A percentile compares a stretch with the other conserved stretches of the same genome.
Conservation (phyloP, 1,140 invertebrate species). For the Neuroterus valhalla region DNA sequence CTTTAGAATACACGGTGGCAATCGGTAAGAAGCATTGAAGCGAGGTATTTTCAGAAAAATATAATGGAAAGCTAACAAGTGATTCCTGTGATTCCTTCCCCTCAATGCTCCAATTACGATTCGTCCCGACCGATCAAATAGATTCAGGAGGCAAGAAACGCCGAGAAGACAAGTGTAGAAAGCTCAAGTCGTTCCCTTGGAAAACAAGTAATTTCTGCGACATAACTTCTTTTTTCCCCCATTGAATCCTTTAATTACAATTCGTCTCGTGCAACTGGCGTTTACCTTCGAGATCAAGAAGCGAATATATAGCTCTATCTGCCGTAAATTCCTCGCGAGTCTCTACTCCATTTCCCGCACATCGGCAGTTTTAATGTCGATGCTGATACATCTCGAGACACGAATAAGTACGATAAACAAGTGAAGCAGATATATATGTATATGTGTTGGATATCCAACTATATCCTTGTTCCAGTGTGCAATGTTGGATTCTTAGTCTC, state of each 20-base stretch:
- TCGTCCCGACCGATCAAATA: constrained; percentile 28
- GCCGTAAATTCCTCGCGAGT: not conserved
- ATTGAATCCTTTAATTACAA: constrained; percentile 19
- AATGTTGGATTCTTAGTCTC: constrained; percentile 4
- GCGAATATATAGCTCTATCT: constrained; percentile 22
- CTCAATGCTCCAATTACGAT: constrained; percentile 29
- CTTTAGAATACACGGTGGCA: not conserved
- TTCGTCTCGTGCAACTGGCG: constrained; percentile 12
- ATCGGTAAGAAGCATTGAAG: constrained; percentile 19
- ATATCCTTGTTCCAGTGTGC: not conserved
- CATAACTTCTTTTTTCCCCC: not conserved
- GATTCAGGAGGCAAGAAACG: constrained; percentile 15
- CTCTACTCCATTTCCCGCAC: constrained; percentile 33
- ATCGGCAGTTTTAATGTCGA: constrained; percentile 31
- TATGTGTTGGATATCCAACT: not conserved
- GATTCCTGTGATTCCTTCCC: constrained; percentile 14
- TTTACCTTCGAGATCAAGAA: constrained; percentile 14
- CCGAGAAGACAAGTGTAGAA: constrained; percentile 29
- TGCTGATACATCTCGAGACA: constrained; percentile 36
- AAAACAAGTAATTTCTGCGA: constrained; percentile 20
- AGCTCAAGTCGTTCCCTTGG: constrained; percentile 19
- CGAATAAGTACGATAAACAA: constrained; percentile 38
- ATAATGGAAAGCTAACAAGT: constrained; percentile 30
- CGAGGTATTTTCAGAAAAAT: constrained; percentile 26
- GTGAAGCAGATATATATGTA: constrained; percentile 32